Evolutionary conservation across 2,797 vertebrate genomes (phyloP).

Genomic region (Leptodactylus fallax): DNA sequence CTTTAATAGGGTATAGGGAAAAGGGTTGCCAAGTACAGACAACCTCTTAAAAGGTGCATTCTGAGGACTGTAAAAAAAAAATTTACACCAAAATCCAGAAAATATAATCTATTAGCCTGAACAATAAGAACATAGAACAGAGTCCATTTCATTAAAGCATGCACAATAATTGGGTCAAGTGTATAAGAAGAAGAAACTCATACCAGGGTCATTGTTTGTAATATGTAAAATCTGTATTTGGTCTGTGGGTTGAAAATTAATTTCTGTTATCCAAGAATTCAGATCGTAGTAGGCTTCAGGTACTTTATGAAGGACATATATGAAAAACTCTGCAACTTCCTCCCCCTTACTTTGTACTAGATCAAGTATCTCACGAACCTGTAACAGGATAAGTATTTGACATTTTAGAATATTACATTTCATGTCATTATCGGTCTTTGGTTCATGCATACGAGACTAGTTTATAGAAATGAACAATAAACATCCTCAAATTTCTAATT

Average conservation of each 20-base stretch:
- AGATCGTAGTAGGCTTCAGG: constrained; percentile 89
- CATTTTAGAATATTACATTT: background rate
- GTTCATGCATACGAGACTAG: no score
- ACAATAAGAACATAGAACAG: background rate
- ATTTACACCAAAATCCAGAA: no score
- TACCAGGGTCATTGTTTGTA: constrained; percentile 93
- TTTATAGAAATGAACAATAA: no score
- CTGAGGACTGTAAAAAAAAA: no score
- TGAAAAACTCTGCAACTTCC: constrained; percentile 86
- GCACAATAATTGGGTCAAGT: background rate
- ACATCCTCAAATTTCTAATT: no score
- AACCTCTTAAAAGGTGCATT: no score
- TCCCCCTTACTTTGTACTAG: constrained; percentile 93
- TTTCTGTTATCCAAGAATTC: constrained; percentile 85
- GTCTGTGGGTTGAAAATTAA: constrained; percentile 80
- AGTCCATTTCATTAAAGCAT: background rate
- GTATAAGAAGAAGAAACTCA: constrained; percentile 54
- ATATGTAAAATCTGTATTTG: constrained; percentile 76
- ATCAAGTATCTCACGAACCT: constrained; percentile 94
- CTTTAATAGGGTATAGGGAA: no score
- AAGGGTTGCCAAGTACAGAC: no score
- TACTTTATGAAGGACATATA: constrained; percentile 84
- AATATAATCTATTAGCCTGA: background rate
- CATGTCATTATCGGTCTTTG: background rate
- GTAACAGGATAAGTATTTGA: background rate